Base-by-base conservation (phyloP, 2,113 vertebrate species). In the Sturnus vulgaris region DNA sequence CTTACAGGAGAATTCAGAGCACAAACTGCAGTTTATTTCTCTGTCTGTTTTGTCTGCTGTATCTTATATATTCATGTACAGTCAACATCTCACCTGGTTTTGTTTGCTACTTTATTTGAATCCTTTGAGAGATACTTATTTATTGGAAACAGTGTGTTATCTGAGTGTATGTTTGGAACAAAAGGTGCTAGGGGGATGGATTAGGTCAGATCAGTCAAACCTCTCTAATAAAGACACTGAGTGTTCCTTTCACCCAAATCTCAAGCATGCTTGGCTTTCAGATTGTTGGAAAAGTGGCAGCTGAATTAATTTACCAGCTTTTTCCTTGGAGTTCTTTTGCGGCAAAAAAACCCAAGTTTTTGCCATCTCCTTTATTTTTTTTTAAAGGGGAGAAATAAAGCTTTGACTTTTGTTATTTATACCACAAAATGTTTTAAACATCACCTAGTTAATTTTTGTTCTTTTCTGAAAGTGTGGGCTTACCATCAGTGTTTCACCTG, bases 361-460 rank as follows among this genome's bases (percentile, higher is more conserved):
- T 85, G 9, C 5, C 6, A 6, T 5, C 1, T 8, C 12, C 9
- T 13, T 40, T 61, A 21, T 71, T 71, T 42, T 49, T 49, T 20
- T 28, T 52, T 17, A 17, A 13, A 56, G 3, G 19, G 5, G 4
- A 4, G 0, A 33, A 42, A 60, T 52, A 49, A 53, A 33, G 0
- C 9, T 37, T 80, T 86, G 22, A 10, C 11, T 66, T 91, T 53
- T 81, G 17, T 73, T 52, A 27, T 27, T 65, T 77, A 25, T 46
- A 61, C 19, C 17, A 72, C 30, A 39, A 72, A 69, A 46, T 59
- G 16, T 47, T 94, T 88, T 82, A 56, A 90, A 44, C 21, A 11
- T 83, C 33, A 23, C 28, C 31, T 69, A 15, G 28, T 77, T 85
- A 61, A 65, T 55, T 68, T 90, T 33, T 73, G 12, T 46, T 22